Percentiles rank a stretch among this genome's conserved stretches.
These are phyloP conservation scores for Brachyptera risi DNA, from an alignment of 2,888 invertebrate genomes.

Conservation along the genomic window DNA sequence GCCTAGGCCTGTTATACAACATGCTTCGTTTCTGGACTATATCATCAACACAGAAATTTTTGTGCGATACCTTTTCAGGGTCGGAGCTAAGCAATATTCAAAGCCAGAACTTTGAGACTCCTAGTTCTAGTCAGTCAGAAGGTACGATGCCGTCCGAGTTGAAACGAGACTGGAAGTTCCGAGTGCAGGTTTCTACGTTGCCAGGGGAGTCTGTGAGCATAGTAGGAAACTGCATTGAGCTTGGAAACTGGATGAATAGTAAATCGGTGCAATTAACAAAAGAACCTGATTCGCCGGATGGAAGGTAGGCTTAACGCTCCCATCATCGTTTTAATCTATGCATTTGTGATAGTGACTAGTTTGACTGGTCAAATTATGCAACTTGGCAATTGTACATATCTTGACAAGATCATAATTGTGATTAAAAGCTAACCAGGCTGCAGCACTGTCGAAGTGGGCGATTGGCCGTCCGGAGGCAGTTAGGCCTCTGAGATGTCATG, in stretches of 20 bases:
- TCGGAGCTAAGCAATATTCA: background rate
- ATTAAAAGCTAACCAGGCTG: no score
- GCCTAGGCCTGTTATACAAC: no score
- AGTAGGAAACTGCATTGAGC: conserved; percentile 60
- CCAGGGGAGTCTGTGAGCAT: conserved; percentile 64
- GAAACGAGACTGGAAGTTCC: conserved; percentile 48
- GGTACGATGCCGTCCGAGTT: background rate
- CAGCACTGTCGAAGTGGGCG: no score
- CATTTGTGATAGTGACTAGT: no score
- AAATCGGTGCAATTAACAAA: conserved; percentile 52
- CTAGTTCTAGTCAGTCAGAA: background rate
- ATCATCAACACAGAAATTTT: background rate
- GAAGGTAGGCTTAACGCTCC: no score
- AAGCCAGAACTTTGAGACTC: no score
- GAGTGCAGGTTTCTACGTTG: conserved; percentile 51
- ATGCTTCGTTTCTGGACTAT: conserved; percentile 13
- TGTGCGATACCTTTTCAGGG: background rate
- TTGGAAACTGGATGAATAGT: conserved; percentile 68
- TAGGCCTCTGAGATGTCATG: no score
- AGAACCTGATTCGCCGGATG: conserved; percentile 19
- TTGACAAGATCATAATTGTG: no score
- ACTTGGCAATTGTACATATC: no score
- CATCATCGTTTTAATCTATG: no score
- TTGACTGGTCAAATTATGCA: no score
- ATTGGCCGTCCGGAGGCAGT: no score